Evolutionary conservation across 2,797 vertebrate genomes (phyloP).

Genomic region (Mionectes olivaceus): DNA sequence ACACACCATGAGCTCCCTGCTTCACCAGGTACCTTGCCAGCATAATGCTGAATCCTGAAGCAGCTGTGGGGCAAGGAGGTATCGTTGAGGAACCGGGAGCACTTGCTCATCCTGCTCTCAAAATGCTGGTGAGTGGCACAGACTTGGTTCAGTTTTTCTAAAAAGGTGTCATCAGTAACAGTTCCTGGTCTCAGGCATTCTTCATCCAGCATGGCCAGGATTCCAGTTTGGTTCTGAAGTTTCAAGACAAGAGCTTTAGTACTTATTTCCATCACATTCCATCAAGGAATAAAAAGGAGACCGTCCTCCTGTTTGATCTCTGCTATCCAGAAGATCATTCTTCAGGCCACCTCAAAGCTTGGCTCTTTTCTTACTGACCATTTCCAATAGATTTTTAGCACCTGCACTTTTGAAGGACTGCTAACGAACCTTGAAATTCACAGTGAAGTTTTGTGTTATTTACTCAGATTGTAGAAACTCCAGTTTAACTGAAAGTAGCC

Average conservation of each 20-base stretch:
- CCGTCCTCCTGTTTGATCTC: accelerated
- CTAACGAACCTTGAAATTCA: not conserved
- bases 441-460: accelerated
- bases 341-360: not conserved
- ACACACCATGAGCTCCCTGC: accelerated
- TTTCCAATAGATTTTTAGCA: not conserved
- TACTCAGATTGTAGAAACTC: not conserved
- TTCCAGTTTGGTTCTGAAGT: constrained; percentile 92
- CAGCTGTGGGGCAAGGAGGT: constrained; percentile 96
- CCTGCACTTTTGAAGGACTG: not conserved
- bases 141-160: constrained; percentile 96
- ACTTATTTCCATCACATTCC: not conserved
- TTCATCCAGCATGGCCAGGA: constrained; percentile 98
- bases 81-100: constrained; percentile 93
- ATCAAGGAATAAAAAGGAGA: not conserved
- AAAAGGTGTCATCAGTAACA: constrained; percentile 94
- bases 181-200: constrained; percentile 96
- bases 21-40: constrained; percentile 88
- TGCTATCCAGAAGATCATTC: not conserved
- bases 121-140: constrained; percentile 97
- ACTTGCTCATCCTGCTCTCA: constrained; percentile 96
- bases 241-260: constrained; percentile 34
- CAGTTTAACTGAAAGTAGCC: not conserved
- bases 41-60: constrained; percentile 98
- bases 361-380: not conserved